phyloP scores from a whole-genome alignment of 2,888 invertebrate genomes.

The Philopedon plagiatum region DNA sequence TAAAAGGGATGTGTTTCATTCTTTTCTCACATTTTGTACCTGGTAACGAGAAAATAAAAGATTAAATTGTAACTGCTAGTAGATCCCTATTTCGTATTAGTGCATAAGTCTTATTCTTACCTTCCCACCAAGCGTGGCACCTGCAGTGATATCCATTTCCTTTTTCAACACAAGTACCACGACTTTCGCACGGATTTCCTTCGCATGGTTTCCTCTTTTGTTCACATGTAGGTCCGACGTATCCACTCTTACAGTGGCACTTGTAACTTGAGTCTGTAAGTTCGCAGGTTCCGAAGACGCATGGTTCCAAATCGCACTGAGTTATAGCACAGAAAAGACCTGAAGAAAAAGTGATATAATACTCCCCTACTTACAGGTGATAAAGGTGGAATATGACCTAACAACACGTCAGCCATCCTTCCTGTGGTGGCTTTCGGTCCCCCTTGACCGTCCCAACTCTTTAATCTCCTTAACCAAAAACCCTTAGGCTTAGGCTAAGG shows the following conservation, averaged over 20 bases:
- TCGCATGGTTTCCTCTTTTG: slow-evolving; percentile 80
- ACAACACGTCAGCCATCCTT: too few relatives aligned
- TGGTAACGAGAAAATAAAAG: slow-evolving; percentile 5
- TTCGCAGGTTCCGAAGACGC: slow-evolving; percentile 77
- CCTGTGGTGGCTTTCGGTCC: too few relatives aligned
- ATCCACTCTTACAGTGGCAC: slow-evolving; percentile 80
- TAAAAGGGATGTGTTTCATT: slow-evolving; percentile 79
- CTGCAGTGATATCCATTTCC: slow-evolving; percentile 78
- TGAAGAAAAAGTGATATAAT: slow-evolving; percentile 64
- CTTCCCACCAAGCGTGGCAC: slow-evolving; percentile 79
- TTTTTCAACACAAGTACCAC: slow-evolving; percentile 81
- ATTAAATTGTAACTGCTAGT: too few relatives aligned
- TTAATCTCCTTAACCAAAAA: too few relatives aligned
- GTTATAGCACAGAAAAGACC: slow-evolving; percentile 84
- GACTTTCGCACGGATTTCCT: slow-evolving; percentile 80
- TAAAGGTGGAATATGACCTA: too few relatives aligned
- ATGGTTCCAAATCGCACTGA: slow-evolving; percentile 81
- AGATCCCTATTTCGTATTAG: too few relatives aligned
- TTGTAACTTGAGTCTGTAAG: slow-evolving; percentile 70
- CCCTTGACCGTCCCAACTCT: too few relatives aligned
- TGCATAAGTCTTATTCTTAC: too few relatives aligned
- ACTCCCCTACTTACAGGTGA: too few relatives aligned
- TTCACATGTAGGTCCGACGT: slow-evolving; percentile 78
- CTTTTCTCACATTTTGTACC: slow-evolving; percentile 76
- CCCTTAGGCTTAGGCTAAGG: too few relatives aligned